Evolutionary conservation across 2,797 vertebrate genomes (phyloP), one percentile per base, ranked within the genome.

Genomic region (Acestrorhynchus altus): DNA sequence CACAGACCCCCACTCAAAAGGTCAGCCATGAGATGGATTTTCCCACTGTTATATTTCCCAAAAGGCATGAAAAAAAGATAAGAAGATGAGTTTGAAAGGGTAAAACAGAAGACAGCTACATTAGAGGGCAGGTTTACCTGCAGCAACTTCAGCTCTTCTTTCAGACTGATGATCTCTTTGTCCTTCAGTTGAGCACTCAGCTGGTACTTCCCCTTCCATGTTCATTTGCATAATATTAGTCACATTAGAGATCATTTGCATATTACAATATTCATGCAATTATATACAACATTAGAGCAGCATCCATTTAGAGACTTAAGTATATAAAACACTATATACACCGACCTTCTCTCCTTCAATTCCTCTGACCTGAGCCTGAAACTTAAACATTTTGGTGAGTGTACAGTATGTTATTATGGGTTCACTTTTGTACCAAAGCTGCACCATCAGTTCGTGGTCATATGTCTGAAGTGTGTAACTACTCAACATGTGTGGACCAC

Each of bases 301-400:
- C 76, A 80, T 81, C 26, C 85, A 28, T 64, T 20, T 57, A 13
- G 16, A 24, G 5, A 61, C n/a, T n/a, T n/a, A n/a, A 28, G 28
- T 18, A 24, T n/a, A 35, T 40, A 10, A 22, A 35, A 24, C 0
- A 24, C 6, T 24, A 0, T 7, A 60, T 60, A 18, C 12, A 57
- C 18, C 26, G 95, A 99, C 97, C 96, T 96, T 98, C 89, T 98
- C 96, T 90, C 94, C 95, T 88, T 98, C 95, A 70, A 92, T 74
- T 82, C 84, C 88, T 90, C 90, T 94, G 84, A 97, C 89, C 91
- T 91, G 95, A 89, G 87, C 84, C 90, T 98, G 96, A 77, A 98
- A 93, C 96, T 96, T 80, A 26, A 88, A 68, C 42, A 28, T 70
- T 42, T 15, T 85, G 1, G 52, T 57, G 5, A 79, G 51, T 46